Evolutionary conservation across 1,140 invertebrate genomes (phyloP), one percentile per base, ranked within the genome.

Genomic region (Drosophila saltans): DNA sequence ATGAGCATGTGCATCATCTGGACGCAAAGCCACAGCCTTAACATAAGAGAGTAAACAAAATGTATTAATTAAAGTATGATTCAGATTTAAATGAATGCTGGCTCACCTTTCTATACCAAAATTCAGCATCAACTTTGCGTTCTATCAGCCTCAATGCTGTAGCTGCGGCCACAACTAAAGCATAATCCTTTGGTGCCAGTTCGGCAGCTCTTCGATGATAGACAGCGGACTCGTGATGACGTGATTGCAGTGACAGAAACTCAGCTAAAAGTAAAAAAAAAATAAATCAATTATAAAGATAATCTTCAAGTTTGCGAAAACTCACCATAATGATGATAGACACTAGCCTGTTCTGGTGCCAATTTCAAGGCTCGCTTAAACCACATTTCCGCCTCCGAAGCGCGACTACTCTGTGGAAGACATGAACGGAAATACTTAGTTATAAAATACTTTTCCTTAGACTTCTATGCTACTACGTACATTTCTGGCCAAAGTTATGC

Each of bases 401-500:
- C 92, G 73, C 97, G 94, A 82, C 96, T 97, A 85, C 96, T 94
- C 96, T 97, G 94, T 67, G 72, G 48, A 5, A 24, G 62, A 2
- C 3, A 26, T 1, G 26, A 26, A 10, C 6, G 36, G 1, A 3
- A 5, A 7, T n/a, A 10, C 39, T 39, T 16, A 33, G 16, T 24
- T 52, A 11, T 56, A 3, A 5, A 30, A 1, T 26, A 4, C 0
- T 62, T 28, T 41, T 0, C 9, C 9, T 24, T 40, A 45, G 1
- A 1, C 11, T 2, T n/a, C 52, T 16, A 16, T 16, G 16, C 16
- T 30, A 5, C 2, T 21, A 16, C 96, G 95, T 94, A 98, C 97
- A 95, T 97, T 97, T 93, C 96, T 96, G 41, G 97, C 96, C 26
- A 98, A 93, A 60, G 98, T 95, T 93, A 98, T 97, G 45, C 97